phyloP scores from a whole-genome alignment of 2,797 vertebrate species.

The Halcyon chelicuti region DNA sequence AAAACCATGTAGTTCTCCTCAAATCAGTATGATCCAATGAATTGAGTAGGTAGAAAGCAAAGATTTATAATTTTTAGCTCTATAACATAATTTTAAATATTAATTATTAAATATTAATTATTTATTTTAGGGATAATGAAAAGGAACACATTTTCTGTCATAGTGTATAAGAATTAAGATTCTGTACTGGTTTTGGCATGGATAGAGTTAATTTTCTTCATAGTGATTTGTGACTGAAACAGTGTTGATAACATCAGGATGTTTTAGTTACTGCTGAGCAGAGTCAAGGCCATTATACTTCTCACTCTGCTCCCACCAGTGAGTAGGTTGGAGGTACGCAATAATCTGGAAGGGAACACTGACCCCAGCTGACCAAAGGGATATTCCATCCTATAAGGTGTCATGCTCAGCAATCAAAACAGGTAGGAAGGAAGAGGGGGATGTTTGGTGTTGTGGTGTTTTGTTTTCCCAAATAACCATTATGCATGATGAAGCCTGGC shows the following conservation, averaged over 20 bases:
- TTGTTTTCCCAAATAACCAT: no score
- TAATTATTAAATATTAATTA: not conserved
- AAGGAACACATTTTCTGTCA: not conserved
- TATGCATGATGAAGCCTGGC: no score
- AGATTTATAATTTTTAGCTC: not conserved
- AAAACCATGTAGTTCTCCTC: not conserved
- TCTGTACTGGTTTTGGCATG: not conserved
- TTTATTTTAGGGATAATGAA: not conserved
- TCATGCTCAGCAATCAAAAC: no score
- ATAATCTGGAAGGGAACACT: not conserved
- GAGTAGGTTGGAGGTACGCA: not conserved
- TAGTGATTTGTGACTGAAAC: not conserved
- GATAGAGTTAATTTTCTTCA: not conserved
- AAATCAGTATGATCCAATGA: not conserved
- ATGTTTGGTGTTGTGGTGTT: no score
- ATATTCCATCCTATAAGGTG: no score
- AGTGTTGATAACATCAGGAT: not conserved
- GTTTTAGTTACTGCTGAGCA: not conserved
- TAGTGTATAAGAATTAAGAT: not conserved
- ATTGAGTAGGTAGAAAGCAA: not conserved
- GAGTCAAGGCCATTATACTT: no score
- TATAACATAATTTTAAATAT: not conserved
- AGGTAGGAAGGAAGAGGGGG: no score
- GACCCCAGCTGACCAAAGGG: no score
- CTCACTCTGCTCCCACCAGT: fast-evolving